Conservation (phyloP, 2,888 invertebrate genomes). For the Drosophila meridiana region DNA sequence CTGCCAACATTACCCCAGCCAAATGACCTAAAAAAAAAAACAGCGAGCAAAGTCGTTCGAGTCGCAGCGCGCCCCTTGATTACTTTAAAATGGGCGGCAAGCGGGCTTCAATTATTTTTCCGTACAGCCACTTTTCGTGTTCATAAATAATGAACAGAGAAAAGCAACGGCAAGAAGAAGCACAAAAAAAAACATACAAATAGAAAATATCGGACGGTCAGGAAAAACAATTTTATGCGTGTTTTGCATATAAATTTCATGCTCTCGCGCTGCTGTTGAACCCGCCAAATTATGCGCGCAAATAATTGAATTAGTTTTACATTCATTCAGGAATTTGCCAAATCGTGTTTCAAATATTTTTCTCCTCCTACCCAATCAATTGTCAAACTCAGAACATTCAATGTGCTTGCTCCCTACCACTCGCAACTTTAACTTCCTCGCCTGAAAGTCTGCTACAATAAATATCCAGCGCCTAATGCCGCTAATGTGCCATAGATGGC, state of each 20-base stretch:
- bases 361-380: constrained; percentile 67
- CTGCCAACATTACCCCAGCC: constrained; percentile 48
- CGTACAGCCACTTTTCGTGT: constrained; percentile 65
- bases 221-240: constrained; percentile 70
- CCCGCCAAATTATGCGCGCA: constrained; percentile 69
- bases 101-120: constrained; percentile 66
- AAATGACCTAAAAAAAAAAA: constrained; percentile 45
- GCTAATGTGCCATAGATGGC: constrained; percentile 20
- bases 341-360: constrained; percentile 67
- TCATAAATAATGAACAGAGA: constrained; percentile 69
- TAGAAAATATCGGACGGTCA: constrained; percentile 10
- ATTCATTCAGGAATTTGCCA: constrained; percentile 26
- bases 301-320: constrained; percentile 79
- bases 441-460: constrained; percentile 43
- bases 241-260: constrained; percentile 78
- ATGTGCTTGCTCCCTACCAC: constrained; percentile 5
- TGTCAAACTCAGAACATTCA: constrained; percentile 51
- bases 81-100: constrained; percentile 69
- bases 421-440: constrained; percentile 5
- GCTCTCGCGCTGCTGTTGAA: constrained; percentile 34
- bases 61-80: constrained; percentile 48
- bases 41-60: neutral
- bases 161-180: constrained; percentile 7
- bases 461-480: constrained; percentile 15
- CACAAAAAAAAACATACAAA: neutral